Conservation (phyloP, 2,113 vertebrate species). For the Cryptomyrus ogoouensis region DNA sequence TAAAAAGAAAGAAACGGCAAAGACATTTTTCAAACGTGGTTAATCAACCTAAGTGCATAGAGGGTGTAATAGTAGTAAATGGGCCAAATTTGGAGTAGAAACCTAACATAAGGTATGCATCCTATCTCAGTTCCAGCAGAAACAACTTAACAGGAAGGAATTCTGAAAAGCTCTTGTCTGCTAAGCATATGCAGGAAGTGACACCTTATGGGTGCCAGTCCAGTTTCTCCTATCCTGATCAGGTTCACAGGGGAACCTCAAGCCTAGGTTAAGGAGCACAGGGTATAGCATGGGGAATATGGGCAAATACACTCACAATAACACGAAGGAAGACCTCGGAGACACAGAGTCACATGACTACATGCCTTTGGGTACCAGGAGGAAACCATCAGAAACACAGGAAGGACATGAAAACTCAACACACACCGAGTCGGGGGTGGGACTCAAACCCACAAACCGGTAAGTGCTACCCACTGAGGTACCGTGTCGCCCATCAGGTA, state of each 20-base stretch:
- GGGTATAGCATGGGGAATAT: neutral
- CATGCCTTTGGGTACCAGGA: neutral
- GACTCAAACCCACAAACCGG: neutral
- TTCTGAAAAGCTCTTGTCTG: neutral
- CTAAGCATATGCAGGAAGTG: neutral
- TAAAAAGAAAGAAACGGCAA: neutral
- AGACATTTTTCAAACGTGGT: neutral
- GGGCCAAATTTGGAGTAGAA: slow-evolving; percentile 31
- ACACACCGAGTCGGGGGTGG: neutral
- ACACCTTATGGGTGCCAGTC: neutral
- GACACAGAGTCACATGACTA: neutral
- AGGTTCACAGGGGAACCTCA: neutral
- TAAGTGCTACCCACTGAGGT: neutral
- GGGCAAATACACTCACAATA: neutral
- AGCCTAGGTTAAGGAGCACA: neutral
- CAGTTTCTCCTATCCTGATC: neutral
- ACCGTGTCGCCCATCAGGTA: neutral
- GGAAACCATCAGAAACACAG: neutral
- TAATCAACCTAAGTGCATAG: slow-evolving; percentile 6
- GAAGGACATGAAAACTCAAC: neutral
- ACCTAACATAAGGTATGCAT: slow-evolving; percentile 17
- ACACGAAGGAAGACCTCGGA: neutral
- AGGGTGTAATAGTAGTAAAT: slow-evolving; percentile 22
- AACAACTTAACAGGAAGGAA: neutral
- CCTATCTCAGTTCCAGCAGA: slow-evolving; percentile 27